phyloP scores from a whole-genome alignment of 1,140 invertebrate genomes.

The Sitodiplosis mosellana region DNA sequence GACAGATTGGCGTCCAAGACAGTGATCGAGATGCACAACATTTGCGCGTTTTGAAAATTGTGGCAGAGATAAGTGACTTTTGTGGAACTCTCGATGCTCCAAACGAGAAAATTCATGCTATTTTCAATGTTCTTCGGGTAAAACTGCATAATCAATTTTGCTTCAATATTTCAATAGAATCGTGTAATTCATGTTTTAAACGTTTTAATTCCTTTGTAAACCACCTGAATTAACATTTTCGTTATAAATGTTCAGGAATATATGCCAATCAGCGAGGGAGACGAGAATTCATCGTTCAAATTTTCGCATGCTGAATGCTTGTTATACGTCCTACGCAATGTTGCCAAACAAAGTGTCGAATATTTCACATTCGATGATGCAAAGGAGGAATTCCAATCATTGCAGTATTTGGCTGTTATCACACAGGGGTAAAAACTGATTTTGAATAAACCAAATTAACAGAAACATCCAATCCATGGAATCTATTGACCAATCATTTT shows the following conservation, averaged over 20 bases:
- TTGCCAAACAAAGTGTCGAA: conserved; percentile 63
- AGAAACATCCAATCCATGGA: too few species aligned
- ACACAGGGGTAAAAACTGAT: conserved; percentile 68
- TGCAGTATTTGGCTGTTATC: conserved; percentile 83
- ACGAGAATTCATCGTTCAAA: conserved; percentile 55
- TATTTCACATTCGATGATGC: conserved; percentile 52
- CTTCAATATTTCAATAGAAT: too few species aligned
- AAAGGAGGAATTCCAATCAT: conserved; percentile 62
- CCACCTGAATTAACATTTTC: too few species aligned
- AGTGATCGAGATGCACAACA: conserved; percentile 50
- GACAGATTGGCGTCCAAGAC: conserved; percentile 30
- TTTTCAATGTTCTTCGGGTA: conserved; percentile 66
- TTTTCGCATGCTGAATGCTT: conserved; percentile 89
- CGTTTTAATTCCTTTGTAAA: too few species aligned
- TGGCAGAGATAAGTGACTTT: conserved; percentile 68
- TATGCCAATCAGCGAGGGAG: conserved; percentile 62
- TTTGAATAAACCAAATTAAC: too few species aligned
- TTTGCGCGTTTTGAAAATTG: conserved; percentile 66
- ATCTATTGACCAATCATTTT: too few species aligned
- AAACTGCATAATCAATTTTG: conserved; percentile 20
- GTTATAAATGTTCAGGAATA: conserved; percentile 37
- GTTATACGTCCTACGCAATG: conserved; percentile 71
- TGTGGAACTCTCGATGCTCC: conserved; percentile 56
- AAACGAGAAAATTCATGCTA: conserved; percentile 48
- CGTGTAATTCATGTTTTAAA: too few species aligned